Conservation (phyloP, 1,140 invertebrate genomes). For the Drosophila malerkotliana region DNA sequence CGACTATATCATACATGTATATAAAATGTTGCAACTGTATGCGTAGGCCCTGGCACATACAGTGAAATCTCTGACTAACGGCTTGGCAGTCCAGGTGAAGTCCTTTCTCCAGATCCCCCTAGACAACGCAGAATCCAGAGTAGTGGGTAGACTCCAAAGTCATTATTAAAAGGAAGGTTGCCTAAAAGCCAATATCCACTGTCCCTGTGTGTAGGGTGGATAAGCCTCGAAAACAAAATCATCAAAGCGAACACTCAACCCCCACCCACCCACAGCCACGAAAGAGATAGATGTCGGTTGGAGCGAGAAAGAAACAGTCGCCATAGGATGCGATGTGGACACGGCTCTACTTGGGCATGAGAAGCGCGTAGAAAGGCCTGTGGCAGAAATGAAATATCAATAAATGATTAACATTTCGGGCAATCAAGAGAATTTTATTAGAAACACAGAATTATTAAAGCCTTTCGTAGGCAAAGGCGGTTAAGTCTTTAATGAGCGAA, state of each 20-base stretch:
- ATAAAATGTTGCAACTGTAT: conserved; percentile 24
- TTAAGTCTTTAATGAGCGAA: conserved; percentile 31
- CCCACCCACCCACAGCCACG: conserved; percentile 23
- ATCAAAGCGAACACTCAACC: conserved; percentile 68
- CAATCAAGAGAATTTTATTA: conserved; percentile 51
- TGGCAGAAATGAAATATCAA: conserved; percentile 69
- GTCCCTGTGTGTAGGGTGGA: conserved; percentile 53
- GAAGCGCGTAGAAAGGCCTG: conserved; percentile 72
- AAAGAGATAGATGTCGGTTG: conserved; percentile 21
- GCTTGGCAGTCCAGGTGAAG: conserved; percentile 24
- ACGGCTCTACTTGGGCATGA: conserved; percentile 46
- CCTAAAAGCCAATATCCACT: conserved; percentile 32
- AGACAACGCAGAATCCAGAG: background rate
- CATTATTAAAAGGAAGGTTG: background rate
- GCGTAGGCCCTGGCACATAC: conserved; percentile 55
- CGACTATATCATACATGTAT: conserved; percentile 59
- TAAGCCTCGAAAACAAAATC: conserved; percentile 75
- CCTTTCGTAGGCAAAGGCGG: conserved; percentile 23
- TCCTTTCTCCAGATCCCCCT: conserved; percentile 31
- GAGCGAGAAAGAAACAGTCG: conserved; percentile 17
- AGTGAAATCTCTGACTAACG: conserved; percentile 65
- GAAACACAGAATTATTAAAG: conserved; percentile 45
- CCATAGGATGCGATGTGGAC: conserved; percentile 44
- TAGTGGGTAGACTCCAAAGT: background rate
- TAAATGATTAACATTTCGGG: conserved; percentile 64